Conservation (phyloP, 2,113 vertebrate genomes). For the Ptyas mucosa region DNA sequence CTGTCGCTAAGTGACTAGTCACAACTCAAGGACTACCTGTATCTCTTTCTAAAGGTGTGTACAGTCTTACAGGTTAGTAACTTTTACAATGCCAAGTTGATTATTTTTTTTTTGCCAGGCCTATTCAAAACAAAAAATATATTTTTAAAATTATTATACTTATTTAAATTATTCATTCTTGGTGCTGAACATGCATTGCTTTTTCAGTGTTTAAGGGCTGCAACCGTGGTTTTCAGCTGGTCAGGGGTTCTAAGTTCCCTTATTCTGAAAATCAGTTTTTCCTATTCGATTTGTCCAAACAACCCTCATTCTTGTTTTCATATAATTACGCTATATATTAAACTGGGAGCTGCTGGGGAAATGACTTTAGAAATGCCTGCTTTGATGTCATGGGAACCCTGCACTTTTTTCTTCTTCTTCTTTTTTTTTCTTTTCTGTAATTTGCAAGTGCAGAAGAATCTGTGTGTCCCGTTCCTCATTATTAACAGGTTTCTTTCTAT, state of each 20-base stretch:
- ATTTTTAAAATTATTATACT: not conserved
- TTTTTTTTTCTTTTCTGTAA: not conserved
- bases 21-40: no score
- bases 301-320: not conserved
- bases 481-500: not conserved
- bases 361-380: constrained; percentile 11
- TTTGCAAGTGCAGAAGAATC: not conserved
- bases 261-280: not conserved
- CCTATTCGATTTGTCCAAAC: not conserved
- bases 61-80: not conserved
- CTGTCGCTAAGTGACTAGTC: no score
- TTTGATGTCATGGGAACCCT: not conserved
- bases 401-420: not conserved
- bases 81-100: not conserved
- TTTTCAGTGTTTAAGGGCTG: not conserved
- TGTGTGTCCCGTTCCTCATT: not conserved
- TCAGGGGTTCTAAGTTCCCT: constrained; percentile 8
- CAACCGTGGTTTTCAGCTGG: constrained; percentile 2
- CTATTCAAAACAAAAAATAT: not conserved
- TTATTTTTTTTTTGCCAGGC: not conserved
- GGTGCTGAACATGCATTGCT: not conserved
- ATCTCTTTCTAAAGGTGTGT: not conserved
- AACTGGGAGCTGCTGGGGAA: not conserved
- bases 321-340: not conserved
- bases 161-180: not conserved